phyloP scores from a whole-genome alignment of 2,113 vertebrate genomes.

The Origma solitaria region DNA sequence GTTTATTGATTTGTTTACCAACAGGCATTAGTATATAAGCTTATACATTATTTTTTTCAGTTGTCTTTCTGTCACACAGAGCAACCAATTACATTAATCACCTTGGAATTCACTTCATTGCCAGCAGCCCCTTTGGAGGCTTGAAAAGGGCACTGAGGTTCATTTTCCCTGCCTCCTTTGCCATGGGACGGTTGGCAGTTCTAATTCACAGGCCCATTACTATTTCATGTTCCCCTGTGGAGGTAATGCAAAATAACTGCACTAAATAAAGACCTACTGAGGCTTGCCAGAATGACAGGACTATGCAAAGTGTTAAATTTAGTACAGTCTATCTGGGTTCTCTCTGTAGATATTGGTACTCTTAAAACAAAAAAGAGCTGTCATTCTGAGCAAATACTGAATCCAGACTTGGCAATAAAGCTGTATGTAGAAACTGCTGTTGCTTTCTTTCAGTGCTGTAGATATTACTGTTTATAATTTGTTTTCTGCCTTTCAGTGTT shows the following conservation, averaged over 20 bases:
- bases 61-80: not conserved
- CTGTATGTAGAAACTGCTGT: not conserved
- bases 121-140: not conserved
- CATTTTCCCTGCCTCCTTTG: not conserved
- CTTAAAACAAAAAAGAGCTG: not conserved
- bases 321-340: not conserved
- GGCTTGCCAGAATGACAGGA: not conserved
- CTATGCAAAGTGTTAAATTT: not conserved
- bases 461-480: not conserved
- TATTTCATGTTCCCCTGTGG: not conserved
- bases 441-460: not conserved
- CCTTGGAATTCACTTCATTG: not conserved
- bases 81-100: not conserved
- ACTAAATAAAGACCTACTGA: constrained; percentile 6
- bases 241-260: not conserved
- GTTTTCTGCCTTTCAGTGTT: not conserved
- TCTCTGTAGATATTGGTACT: not conserved
- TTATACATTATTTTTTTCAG: not conserved
- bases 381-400: not conserved
- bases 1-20: not conserved
- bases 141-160: not conserved
- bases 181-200: not conserved
- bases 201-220: not conserved
- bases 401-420: not conserved
- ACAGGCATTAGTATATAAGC: not conserved